Evolutionary conservation across 2,888 invertebrate species (phyloP), one percentile per base, ranked within the genome.

Genomic region (Matsumyia berberina): DNA sequence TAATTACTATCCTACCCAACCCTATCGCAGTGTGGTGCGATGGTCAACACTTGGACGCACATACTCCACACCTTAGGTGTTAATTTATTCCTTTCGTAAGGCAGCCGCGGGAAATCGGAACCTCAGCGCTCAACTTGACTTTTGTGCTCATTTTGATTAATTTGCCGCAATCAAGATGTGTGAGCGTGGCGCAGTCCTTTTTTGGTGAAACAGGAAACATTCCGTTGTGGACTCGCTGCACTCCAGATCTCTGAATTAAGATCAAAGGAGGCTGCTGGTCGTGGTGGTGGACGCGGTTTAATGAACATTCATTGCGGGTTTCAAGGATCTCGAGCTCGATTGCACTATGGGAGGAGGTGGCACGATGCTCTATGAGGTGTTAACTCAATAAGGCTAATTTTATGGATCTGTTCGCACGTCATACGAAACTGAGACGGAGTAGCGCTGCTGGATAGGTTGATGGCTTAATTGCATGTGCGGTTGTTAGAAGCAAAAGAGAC

Each of bases 301-400:
- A 83, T 79, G 83, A 83, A 70, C 80, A 70, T 64, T 85, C 79
- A 69, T 74, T 82, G 53, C 70, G 66, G 49, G 39, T 62, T 85
- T 70, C 83, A 76, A 80, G 80, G 85, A 80, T 80, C 74, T 42
- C 46, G 33, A 17, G 64, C 74, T 76, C 53, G 73, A 55, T 42
- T 11, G 55, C 67, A 64, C 67, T 39, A 51, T 46, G 29, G 53
- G 39, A 58, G 39, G 69, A 51, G 66, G 66, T 57, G 66, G 78
- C 33, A n/a, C 12, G 42, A 44, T 60, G 64, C 74, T 85, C 74
- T 80, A 79, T 74, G 80, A 85, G 85, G 85, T 85, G 85, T 85
- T 85, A 85, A 85, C 85, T 85, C 80, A 85, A 85, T 85, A 85
- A 85, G 70, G 60, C 85, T 85, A 85, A 85, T 85, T 85, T 85